Conservation (phyloP, 2,888 invertebrate species). For the Psylliodes chrysocephalus region DNA sequence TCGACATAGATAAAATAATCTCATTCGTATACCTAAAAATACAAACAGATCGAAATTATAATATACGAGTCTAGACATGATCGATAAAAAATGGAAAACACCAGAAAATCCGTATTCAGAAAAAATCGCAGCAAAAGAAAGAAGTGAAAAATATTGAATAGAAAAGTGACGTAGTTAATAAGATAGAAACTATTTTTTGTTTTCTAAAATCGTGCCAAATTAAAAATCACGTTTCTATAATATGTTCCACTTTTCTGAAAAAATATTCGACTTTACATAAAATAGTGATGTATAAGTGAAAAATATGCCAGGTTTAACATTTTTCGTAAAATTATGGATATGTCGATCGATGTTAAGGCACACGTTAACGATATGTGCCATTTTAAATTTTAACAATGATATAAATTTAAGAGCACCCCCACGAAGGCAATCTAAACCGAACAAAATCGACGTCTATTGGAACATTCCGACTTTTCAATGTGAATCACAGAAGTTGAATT, state of each 20-base stretch:
- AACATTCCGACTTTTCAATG: conserved; percentile 83
- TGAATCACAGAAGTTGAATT: conserved; percentile 70
- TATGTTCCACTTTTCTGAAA: too few relatives aligned
- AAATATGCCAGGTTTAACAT: conserved; percentile 4
- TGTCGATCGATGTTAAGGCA: conserved; percentile 12
- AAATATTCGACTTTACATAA: too few relatives aligned
- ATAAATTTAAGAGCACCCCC: neutral
- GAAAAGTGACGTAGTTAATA: neutral
- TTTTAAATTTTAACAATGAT: conserved; percentile 30
- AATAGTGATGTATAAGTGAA: neutral
- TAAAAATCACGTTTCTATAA: too few relatives aligned
- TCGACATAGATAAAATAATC: conserved; percentile 10
- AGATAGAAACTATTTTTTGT: neutral
- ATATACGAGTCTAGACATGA: conserved; percentile 13
- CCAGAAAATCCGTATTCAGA: neutral
- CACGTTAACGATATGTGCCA: conserved; percentile 9
- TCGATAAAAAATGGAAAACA: conserved; percentile 15
- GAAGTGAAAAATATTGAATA: neutral
- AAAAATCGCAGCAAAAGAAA: neutral
- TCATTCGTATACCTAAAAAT: conserved; percentile 28
- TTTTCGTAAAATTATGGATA: conserved; percentile 20
- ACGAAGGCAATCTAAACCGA: neutral
- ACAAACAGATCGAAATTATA: conserved; percentile 27
- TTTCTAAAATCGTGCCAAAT: neutral
- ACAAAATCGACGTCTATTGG: conserved; percentile 71